Evolutionary conservation across 2,113 vertebrate species (phyloP).

Genomic region (Ceyx margarethae): DNA sequence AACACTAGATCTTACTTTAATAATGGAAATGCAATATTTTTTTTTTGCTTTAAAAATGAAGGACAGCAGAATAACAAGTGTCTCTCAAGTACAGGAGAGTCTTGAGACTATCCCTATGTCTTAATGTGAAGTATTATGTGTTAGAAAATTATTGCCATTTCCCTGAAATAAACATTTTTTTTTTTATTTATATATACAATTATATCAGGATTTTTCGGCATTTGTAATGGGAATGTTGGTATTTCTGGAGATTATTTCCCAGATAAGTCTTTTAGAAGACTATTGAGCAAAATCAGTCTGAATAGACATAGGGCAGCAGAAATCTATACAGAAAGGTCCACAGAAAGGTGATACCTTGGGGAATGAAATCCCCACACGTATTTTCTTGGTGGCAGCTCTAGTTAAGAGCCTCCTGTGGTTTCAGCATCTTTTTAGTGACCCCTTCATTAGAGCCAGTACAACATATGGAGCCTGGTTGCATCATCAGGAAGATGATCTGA

Average conservation of each 20-base stretch:
- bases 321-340: not conserved
- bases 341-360: not conserved
- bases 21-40: not conserved
- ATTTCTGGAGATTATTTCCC: not conserved
- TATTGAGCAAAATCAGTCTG: not conserved
- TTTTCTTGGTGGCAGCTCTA: not conserved
- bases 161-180: not conserved
- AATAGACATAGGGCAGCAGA: not conserved
- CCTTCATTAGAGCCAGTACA: not conserved
- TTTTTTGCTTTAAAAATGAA: constrained; percentile 3
- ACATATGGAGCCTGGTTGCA: not conserved
- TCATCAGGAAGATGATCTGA: not conserved
- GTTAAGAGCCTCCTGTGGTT: not conserved
- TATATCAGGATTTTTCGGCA: not conserved
- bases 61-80: not conserved
- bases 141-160: not conserved
- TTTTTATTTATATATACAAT: not conserved
- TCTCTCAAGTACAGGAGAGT: not conserved
- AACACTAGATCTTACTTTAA: not conserved
- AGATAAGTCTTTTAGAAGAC: not conserved
- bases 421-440: not conserved
- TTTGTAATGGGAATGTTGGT: not conserved
- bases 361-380: accelerated
- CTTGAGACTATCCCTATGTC: not conserved
- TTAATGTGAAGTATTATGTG: not conserved